These are phyloP conservation scores for Drosophila infuscata DNA, from an alignment of 2,888 invertebrate genomes.

Conservation along the genomic window DNA sequence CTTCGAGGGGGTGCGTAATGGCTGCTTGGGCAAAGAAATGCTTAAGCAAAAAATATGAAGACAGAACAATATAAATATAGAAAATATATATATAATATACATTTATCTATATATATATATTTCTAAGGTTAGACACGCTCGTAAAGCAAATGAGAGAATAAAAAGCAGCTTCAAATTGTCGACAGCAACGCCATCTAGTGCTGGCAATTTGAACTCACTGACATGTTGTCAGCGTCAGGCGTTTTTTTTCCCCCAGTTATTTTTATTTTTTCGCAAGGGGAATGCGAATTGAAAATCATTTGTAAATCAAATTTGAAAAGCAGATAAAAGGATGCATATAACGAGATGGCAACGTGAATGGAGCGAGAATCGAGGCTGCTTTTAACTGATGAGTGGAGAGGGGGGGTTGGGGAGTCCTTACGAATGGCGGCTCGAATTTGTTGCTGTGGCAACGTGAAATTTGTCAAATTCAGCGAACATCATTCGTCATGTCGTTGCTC, in stretches of 20 bases:
- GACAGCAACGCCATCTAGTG: slow-evolving; percentile 37
- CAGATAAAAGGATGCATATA: slow-evolving; percentile 54
- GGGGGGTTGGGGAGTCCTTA: not conserved
- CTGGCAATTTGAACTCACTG: slow-evolving; percentile 33
- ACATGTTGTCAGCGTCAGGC: slow-evolving; percentile 43
- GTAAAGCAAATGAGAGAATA: slow-evolving; percentile 10
- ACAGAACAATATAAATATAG: slow-evolving; percentile 23
- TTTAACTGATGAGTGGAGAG: slow-evolving; percentile 1
- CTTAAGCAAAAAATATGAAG: slow-evolving; percentile 40
- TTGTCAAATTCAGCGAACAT: slow-evolving; percentile 68
- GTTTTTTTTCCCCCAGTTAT: not conserved
- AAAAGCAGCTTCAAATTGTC: slow-evolving; percentile 4
- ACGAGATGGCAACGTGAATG: slow-evolving; percentile 30
- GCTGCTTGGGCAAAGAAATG: slow-evolving; percentile 34
- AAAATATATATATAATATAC: slow-evolving; percentile 2
- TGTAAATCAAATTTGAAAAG: slow-evolving; percentile 68
- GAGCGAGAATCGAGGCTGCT: slow-evolving; percentile 16
- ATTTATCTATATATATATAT: slow-evolving; percentile 4
- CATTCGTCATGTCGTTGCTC: slow-evolving; percentile 64
- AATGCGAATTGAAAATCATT: slow-evolving; percentile 69
- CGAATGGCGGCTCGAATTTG: slow-evolving; percentile 33
- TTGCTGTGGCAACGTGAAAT: slow-evolving; percentile 50
- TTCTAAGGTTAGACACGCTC: slow-evolving; percentile 35
- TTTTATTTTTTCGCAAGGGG: not conserved
- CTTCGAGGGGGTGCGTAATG: slow-evolving; percentile 13